These are phyloP conservation scores for Serripes groenlandicus DNA, from an alignment of 2,888 invertebrate genomes.

Conservation along the genomic window DNA sequence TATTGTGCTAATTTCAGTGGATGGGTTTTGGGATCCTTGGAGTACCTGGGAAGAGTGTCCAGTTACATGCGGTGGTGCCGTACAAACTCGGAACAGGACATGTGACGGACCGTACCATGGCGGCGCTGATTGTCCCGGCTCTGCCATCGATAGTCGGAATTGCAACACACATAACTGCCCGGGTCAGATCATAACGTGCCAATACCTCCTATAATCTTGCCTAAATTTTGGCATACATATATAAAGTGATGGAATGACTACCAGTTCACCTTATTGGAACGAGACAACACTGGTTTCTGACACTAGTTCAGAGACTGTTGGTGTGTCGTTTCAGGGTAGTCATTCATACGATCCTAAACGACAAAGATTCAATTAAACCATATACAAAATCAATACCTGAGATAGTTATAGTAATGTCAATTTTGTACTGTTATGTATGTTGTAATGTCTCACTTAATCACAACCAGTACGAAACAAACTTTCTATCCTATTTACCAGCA, in stretches of 20 bases:
- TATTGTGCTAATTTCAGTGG: too few species aligned
- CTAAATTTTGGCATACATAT: too few species aligned
- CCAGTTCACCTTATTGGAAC: not conserved
- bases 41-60: constrained; percentile 79
- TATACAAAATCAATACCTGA: not conserved
- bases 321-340: not conserved
- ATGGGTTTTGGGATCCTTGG: constrained; percentile 81
- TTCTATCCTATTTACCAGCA: too few species aligned
- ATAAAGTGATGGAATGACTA: too few species aligned
- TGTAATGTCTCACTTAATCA: not conserved
- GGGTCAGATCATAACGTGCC: constrained; percentile 71
- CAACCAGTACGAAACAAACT: too few species aligned
- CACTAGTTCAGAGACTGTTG: not conserved
- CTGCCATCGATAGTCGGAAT: constrained; percentile 61
- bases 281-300: not conserved
- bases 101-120: constrained; percentile 78
- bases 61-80: constrained; percentile 81
- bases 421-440: constrained; percentile 3
- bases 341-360: not conserved
- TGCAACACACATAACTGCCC: constrained; percentile 82
- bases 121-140: constrained; percentile 78
- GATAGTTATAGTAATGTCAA: constrained; percentile 19
- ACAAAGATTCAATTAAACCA: not conserved
- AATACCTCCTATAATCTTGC: not conserved
- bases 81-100: constrained; percentile 70